phyloP scores from a whole-genome alignment of 2,797 vertebrate species.

The Nannoperca australis region DNA sequence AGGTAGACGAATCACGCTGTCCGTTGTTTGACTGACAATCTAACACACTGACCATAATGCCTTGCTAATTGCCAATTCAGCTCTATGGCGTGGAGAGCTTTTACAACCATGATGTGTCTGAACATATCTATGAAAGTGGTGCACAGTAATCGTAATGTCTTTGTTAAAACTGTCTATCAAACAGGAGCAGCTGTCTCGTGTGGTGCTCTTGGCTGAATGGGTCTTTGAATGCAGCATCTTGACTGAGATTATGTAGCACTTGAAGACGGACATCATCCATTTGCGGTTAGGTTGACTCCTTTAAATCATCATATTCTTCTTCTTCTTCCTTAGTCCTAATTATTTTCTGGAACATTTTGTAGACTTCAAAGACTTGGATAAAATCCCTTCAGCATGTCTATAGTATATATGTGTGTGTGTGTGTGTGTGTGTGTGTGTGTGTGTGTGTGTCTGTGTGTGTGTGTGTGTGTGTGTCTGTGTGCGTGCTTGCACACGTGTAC shows the following conservation, averaged over 20 bases:
- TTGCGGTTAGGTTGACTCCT: background rate
- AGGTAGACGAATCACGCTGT: conserved; percentile 44
- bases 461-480: background rate
- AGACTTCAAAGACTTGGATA: conserved; percentile 41
- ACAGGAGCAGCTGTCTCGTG: conserved; percentile 21
- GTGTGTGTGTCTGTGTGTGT: background rate
- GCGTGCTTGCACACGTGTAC: conserved; percentile 1
- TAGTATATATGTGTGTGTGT: background rate
- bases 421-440: background rate
- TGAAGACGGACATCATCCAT: conserved; percentile 30
- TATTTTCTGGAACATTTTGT: conserved; percentile 37
- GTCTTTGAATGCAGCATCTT: conserved; percentile 5
- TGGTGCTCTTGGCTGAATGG: conserved; percentile 19
- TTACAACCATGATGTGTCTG: conserved; percentile 27
- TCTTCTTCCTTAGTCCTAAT: conserved; percentile 15
- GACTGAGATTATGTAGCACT: conserved; percentile 26
- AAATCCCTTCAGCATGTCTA: conserved; percentile 17
- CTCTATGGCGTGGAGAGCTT: conserved; percentile 22
- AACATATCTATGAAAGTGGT: conserved; percentile 21
- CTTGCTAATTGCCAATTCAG: conserved; percentile 36
- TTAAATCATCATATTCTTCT: conserved; percentile 25
- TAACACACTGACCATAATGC: conserved; percentile 41
- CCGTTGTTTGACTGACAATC: conserved; percentile 56
- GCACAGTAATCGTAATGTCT: conserved; percentile 9
- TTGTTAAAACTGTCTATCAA: conserved; percentile 32